Base-by-base conservation (phyloP, 2,113 vertebrate genomes). In the Perccottus glenii region DNA sequence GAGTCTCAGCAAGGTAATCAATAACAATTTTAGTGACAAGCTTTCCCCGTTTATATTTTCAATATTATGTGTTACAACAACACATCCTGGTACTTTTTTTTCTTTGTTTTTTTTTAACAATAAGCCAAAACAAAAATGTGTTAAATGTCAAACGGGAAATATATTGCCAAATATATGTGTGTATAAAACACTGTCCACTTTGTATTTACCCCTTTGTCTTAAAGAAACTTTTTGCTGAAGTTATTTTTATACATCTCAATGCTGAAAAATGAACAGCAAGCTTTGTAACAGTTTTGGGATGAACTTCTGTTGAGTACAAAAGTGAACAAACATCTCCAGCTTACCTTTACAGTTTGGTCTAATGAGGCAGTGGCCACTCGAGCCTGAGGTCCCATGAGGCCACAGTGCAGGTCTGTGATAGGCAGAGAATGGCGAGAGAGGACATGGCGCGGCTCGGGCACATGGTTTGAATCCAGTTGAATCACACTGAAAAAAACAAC, bases 301-400 rank as follows among this genome's bases (percentile, higher is more conserved):
- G 19, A 27, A 27, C 19, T 27, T 27, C 19, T 27, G 3, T 27
- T 27, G 19, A 27, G 19, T 27, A 27, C 19, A 27, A 27, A 27
- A 27, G 19, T 27, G 19, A 32, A 9, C 49, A 16, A 19, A 5
- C 10, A 4, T 11, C 4, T 14, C 27, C 51, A 7, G 32, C 62
- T 76, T 77, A 98, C 98, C 94, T 99, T 99, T 0, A 94, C 94
- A 0, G 97, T 99, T 84, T 99, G 96, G 87, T 98, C 97, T 35
- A 99, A 88, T 0, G 97, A 98, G 3, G 96, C 90, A 0, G 95
- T 98, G 42, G 93, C 95, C 0, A 94, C 91, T 59, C 96, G 89
- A 19, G 95, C 95, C 87, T 96, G 85, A 45, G 94, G 89, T 56
- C 98, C 97, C 60, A 98, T 98, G 0, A 95, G 85, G 70, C 96